phyloP scores from a whole-genome alignment of 2,888 invertebrate species.

The Scrobipalpa costella region DNA sequence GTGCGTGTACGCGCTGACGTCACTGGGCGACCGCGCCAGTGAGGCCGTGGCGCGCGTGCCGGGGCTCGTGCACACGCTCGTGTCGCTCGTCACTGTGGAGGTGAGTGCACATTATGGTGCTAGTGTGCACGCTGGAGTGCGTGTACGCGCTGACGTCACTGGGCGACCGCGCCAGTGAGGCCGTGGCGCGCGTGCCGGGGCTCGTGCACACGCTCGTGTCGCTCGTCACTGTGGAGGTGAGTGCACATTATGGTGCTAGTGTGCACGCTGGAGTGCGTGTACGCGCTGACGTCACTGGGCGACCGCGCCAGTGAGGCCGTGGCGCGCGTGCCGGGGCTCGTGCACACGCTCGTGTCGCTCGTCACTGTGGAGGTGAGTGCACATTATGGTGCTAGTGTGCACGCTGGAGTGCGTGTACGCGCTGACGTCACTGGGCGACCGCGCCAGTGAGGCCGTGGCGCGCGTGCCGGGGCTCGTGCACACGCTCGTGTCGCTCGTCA shows the following conservation, averaged over 20 bases:
- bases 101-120: conserved; percentile 97
- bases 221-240: too few relatives aligned
- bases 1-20: conserved; percentile 96
- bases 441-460: conserved; percentile 93
- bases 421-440: conserved; percentile 94
- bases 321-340: conserved; percentile 91
- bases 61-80: conserved; percentile 92
- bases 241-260: conserved; percentile 98
- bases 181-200: conserved; percentile 92
- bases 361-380: too few relatives aligned
- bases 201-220: conserved; percentile 93
- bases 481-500: conserved; percentile 90
- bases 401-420: conserved; percentile 98
- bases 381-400: conserved; percentile 97
- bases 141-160: conserved; percentile 96
- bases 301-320: conserved; percentile 94
- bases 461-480: conserved; percentile 93
- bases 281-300: conserved; percentile 95
- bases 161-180: conserved; percentile 93
- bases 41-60: conserved; percentile 93
- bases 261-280: conserved; percentile 96
- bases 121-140: conserved; percentile 97
- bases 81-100: conserved; percentile 90
- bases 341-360: conserved; percentile 92
- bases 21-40: conserved; percentile 94